These are phyloP conservation scores for Peromyscus leucopus DNA, from an alignment of 2,113 vertebrate species.

Conservation along the genomic window DNA sequence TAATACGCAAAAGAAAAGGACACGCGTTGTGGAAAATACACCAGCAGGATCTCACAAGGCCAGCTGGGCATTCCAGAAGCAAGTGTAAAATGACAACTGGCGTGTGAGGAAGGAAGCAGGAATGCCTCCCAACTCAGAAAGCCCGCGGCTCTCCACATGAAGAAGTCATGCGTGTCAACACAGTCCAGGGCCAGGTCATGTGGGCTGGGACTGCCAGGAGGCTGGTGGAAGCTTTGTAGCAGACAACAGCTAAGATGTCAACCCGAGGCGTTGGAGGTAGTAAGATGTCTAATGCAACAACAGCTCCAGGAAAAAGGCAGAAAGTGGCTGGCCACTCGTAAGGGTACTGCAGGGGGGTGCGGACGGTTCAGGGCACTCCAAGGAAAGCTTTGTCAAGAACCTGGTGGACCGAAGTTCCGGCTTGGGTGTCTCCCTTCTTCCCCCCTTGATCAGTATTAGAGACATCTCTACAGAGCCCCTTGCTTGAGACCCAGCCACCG, in stretches of 20 bases:
- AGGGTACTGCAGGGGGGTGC: background rate
- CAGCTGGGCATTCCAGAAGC: background rate
- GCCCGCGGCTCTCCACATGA: background rate
- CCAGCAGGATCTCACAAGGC: background rate
- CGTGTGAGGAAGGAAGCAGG: background rate
- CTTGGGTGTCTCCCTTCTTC: background rate
- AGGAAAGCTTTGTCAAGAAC: background rate
- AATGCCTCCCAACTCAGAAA: background rate
- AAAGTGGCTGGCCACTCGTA: background rate
- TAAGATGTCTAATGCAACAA: background rate
- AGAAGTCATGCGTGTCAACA: background rate
- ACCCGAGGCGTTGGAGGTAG: background rate
- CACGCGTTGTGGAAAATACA: background rate
- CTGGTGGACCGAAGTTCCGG: background rate
- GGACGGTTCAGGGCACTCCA: background rate
- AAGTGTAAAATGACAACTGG: background rate
- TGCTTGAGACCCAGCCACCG: background rate
- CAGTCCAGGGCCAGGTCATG: background rate
- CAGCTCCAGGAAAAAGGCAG: background rate
- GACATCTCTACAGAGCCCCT: background rate
- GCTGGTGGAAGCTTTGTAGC: background rate
- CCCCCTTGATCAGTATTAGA: background rate
- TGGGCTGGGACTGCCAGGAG: background rate
- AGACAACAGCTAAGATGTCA: background rate
- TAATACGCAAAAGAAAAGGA: background rate